Conservation (phyloP, 2,113 vertebrate species). For the Python bivittatus region DNA sequence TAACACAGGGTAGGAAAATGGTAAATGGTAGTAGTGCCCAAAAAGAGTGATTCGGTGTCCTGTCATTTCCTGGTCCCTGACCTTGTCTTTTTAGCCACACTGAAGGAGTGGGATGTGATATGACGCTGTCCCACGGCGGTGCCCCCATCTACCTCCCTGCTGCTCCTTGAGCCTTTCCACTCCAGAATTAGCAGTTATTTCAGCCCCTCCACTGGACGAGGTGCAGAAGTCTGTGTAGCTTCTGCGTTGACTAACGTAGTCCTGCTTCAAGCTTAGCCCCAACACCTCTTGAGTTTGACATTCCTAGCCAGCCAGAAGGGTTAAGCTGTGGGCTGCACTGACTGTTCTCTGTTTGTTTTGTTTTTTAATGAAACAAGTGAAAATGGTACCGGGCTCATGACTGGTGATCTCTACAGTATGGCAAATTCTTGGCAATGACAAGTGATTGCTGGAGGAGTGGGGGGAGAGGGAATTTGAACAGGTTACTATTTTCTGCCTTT, state of each 20-base stretch:
- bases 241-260: background rate
- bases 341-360: background rate
- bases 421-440: background rate
- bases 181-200: background rate
- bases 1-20: background rate
- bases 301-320: background rate
- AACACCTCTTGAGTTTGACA: background rate
- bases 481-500: background rate
- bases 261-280: constrained; percentile 7
- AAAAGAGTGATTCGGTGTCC: background rate
- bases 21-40: background rate
- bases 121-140: too few species aligned
- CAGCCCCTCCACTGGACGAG: background rate
- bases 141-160: background rate
- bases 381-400: background rate
- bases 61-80: too few species aligned
- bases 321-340: background rate
- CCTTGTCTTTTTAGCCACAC: background rate
- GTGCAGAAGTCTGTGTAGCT: background rate
- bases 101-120: background rate
- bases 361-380: background rate
- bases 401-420: background rate
- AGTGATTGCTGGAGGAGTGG: background rate
- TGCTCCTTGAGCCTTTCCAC: background rate
- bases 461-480: background rate